phyloP scores from a whole-genome alignment of 2,888 invertebrate species.

The Sepiola atlantica region DNA sequence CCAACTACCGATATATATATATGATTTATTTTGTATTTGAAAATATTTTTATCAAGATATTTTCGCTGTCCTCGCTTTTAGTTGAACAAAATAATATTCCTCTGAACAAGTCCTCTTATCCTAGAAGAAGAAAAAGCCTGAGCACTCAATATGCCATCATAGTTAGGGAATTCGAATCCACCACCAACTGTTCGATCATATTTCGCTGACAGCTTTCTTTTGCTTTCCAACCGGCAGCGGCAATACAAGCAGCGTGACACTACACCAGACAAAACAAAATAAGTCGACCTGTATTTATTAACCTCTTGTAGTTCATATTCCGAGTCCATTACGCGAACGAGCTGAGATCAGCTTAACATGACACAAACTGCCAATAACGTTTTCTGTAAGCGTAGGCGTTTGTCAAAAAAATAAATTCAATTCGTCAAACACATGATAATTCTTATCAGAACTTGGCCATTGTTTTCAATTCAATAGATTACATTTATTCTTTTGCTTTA shows the following conservation, averaged over 20 bases:
- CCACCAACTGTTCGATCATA: constrained; percentile 32
- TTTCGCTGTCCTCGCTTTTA: too few species aligned
- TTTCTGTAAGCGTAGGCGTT: not conserved
- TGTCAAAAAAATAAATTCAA: not conserved
- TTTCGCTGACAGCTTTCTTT: constrained; percentile 14
- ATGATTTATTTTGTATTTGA: too few species aligned
- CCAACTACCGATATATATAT: too few species aligned
- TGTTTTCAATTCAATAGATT: not conserved
- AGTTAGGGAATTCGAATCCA: not conserved
- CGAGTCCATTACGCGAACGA: too few species aligned
- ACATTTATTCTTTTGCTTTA: not conserved
- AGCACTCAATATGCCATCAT: too few species aligned
- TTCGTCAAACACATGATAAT: constrained; percentile 7
- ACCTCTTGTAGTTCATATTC: not conserved
- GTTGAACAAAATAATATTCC: too few species aligned
- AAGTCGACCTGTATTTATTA: not conserved
- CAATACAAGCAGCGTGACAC: not conserved
- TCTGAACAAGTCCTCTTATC: too few species aligned
- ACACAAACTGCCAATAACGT: constrained; percentile 12
- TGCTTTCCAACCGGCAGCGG: not conserved
- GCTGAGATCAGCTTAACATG: not conserved
- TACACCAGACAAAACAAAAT: not conserved
- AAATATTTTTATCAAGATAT: too few species aligned
- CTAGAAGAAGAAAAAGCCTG: too few species aligned
- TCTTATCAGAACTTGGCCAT: not conserved